phyloP scores from a whole-genome alignment of 2,888 invertebrate genomes.

The Ornithoptera priamus region DNA sequence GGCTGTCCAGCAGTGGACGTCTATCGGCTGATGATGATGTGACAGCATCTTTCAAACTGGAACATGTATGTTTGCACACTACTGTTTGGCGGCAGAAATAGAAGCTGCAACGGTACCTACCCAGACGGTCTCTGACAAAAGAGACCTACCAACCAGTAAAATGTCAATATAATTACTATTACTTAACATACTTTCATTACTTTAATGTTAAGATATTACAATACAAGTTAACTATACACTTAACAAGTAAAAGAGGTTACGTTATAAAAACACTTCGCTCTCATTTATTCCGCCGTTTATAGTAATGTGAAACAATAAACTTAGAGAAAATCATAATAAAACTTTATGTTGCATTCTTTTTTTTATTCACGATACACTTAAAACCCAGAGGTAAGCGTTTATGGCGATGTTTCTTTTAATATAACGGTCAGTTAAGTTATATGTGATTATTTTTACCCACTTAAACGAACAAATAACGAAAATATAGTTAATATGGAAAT shows the following conservation, averaged over 20 bases:
- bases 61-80: too few species aligned
- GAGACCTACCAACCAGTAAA: too few species aligned
- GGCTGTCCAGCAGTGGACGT: too few species aligned
- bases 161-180: background rate
- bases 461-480: conserved; percentile 1
- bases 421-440: conserved; percentile 16
- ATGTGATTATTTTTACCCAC: conserved; percentile 14
- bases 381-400: conserved; percentile 27
- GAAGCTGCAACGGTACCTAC: too few species aligned
- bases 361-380: conserved; percentile 27
- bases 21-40: too few species aligned
- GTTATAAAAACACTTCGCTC: conserved; percentile 13
- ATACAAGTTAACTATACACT: conserved; percentile 6
- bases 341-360: conserved; percentile 29
- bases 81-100: too few species aligned
- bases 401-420: conserved; percentile 27
- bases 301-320: conserved; percentile 29
- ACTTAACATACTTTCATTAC: background rate
- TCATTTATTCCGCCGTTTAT: conserved; percentile 28
- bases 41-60: too few species aligned
- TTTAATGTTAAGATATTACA: too few species aligned
- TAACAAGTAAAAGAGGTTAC: conserved; percentile 10
- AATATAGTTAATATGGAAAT: background rate
- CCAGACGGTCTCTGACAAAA: too few species aligned
- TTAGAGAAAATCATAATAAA: conserved; percentile 31